Percentiles rank a stretch among this genome's conserved stretches.
phyloP scores from a whole-genome alignment of 2,888 invertebrate genomes.

The Biston betularia region DNA sequence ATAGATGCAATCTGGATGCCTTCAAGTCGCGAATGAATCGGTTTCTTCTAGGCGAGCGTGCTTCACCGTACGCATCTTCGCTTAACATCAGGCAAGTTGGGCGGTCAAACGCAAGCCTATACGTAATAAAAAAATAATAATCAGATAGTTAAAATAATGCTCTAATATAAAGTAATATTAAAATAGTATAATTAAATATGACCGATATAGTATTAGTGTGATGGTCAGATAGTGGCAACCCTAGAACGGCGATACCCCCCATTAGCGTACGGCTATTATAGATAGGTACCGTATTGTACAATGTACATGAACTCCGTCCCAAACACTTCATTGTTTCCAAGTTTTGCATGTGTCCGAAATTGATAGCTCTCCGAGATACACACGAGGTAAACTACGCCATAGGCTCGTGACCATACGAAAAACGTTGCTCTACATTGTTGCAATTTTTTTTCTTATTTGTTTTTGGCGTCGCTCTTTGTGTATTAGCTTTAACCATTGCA shows the following conservation, averaged over 20 bases:
- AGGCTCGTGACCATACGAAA: background rate
- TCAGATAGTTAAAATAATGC: too few relatives aligned
- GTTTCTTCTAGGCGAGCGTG: too few relatives aligned
- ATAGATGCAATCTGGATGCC: too few relatives aligned
- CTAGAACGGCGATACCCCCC: conserved; percentile 67
- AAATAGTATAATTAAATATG: background rate
- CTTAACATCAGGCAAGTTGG: too few relatives aligned
- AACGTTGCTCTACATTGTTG: conserved; percentile 8
- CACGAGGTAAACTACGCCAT: conserved; percentile 13
- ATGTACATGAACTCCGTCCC: conserved; percentile 54
- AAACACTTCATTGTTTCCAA: conserved; percentile 72
- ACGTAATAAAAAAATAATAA: too few relatives aligned
- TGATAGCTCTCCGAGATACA: conserved; percentile 55
- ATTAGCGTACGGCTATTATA: conserved; percentile 64
- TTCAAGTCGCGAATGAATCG: too few relatives aligned
- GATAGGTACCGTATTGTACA: conserved; percentile 72
- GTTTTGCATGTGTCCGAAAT: conserved; percentile 61
- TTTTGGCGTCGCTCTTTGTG: too few relatives aligned
- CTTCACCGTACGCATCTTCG: too few relatives aligned
- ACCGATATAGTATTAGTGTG: background rate
- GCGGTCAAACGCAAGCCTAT: too few relatives aligned
- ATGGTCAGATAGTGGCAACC: conserved; percentile 42
- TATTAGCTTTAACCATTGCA: too few relatives aligned
- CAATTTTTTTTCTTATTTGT: background rate
- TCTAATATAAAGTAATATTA: background rate